A percentile compares a stretch with the other conserved stretches of the same genome.
These are phyloP conservation scores for Archivesica marissinica DNA, from an alignment of 1,140 invertebrate species.

Conservation along the genomic window DNA sequence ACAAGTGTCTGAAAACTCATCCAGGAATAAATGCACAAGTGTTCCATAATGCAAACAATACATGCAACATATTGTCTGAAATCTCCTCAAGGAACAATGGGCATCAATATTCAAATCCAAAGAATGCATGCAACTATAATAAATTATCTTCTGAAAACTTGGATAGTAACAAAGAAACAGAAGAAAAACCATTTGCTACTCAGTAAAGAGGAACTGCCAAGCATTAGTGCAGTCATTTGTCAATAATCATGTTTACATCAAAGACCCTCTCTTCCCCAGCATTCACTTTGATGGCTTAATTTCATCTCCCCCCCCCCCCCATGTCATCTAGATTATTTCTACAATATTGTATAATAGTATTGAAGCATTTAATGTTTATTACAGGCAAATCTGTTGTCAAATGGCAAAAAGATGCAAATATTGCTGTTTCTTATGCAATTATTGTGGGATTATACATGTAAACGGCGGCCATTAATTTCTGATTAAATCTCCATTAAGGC, in stretches of 20 bases:
- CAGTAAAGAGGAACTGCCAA: neutral
- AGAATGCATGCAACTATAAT: too few relatives aligned
- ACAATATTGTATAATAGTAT: conserved; percentile 1
- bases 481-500: too few relatives aligned
- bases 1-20: too few relatives aligned
- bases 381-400: neutral
- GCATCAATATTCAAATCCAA: too few relatives aligned
- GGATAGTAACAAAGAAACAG: neutral
- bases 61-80: conserved; percentile 18
- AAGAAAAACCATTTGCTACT: neutral
- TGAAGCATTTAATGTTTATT: neutral
- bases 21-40: too few relatives aligned
- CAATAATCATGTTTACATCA: conserved; percentile 8
- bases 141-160: too few relatives aligned
- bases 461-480: too few relatives aligned
- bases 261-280: neutral
- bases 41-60: too few relatives aligned
- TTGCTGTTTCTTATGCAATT: too few relatives aligned
- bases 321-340: too few relatives aligned
- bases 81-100: too few relatives aligned
- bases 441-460: too few relatives aligned
- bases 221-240: conserved; percentile 2
- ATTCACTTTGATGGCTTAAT: conserved; percentile 8
- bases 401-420: neutral
- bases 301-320: neutral